Evolutionary conservation across 2,113 vertebrate species (phyloP), one percentile per base, ranked within the genome.

Genomic region (Bagarius yarrelli): DNA sequence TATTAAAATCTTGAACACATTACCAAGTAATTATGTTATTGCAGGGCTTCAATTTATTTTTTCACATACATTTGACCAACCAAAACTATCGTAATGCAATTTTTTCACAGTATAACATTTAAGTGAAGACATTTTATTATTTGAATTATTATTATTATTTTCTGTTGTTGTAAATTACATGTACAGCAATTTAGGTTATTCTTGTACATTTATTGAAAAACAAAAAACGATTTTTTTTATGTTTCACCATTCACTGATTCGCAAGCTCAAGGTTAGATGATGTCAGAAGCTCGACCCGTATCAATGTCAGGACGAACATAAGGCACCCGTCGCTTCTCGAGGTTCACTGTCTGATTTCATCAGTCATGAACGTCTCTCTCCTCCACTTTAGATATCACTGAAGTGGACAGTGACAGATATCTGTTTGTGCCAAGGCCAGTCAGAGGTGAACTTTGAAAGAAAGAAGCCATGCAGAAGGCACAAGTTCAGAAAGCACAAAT

Each of bases 401-500:
- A 80, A 69, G 73, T 77, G 69, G 61, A 73, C 73, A 75, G 71
- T 40, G 40, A 80, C 69, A 76, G 66, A 78, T 67, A 40, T 60
- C 25, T 52, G 57, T 56, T 64, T 25, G 59, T 44, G 70, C 55
- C 64, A 78, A 81, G 77, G 72, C 55, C 67, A 32, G 34, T 4
- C 72, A 77, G 63, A 76, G 73, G 60, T 72, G 44, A 60, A 56
- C 67, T 73, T 83, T 76, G 81, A 69, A 77, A 78, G 76, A 47
- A 75, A 63, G 73, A 80, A 83, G 11, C 8, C 44, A 60, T 53
- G 53, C 55, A 69, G 59, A 76, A 34, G 66, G 60, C 44, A 6
- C 74, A 80, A 84, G 81, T 76, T 74, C 82, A 81, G n/a, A n/a
- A n/a, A n/a, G n/a, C n/a, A n/a, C n/a, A n/a, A n/a, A 30, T 11